Base-by-base conservation (phyloP, 2,888 invertebrate genomes). In the Ectobius pallidus region DNA sequence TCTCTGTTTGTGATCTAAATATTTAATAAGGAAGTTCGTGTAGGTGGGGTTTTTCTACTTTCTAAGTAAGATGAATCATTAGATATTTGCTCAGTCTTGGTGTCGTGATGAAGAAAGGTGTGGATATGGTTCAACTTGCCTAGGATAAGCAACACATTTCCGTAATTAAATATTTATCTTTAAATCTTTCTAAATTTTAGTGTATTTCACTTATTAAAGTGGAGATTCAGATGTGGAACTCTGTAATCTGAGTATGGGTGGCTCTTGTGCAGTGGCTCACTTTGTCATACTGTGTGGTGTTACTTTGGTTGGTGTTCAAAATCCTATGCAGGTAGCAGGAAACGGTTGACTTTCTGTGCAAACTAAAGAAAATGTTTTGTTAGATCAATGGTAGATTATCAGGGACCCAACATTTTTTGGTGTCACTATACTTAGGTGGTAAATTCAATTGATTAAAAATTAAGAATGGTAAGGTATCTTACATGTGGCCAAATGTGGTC, bases 291-390 rank as follows among this genome's bases (percentile, higher is more conserved):
- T 58, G 58, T 58, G 44, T 65, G 22, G 14, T 42, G 16, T 65
- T 22, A n/a, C 18, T 42, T 65, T 65, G 63, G 63, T 42, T 65
- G n/a, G 65, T 65, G 65, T 65, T 42, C 27, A 22, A 46, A 65
- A 65, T 65, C 44, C 7, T 44, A 65, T 44, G 27, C n/a, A 65
- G n/a, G 65, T 65, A 46, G 18, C 65, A 65, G 32, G 22, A 27
- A 65, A 65, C 27, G 46, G 65, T 65, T 44, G 65, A 44, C 65
- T 65, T 65, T 27, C 58, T 58, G 58, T 58, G 58, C 58, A 58
- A n/a, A n/a, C 22, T 58, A 58, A 30, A 58, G 30, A 25, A 22
- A 52, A n/a, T n/a, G n/a, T n/a, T n/a, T n/a, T n/a, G n/a, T n/a
- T n/a, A n/a, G n/a, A n/a, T n/a, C n/a, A n/a, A n/a, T n/a, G n/a